Evolutionary conservation across 2,797 vertebrate genomes (phyloP).

Genomic region (Odontamblyopus rebecca): DNA sequence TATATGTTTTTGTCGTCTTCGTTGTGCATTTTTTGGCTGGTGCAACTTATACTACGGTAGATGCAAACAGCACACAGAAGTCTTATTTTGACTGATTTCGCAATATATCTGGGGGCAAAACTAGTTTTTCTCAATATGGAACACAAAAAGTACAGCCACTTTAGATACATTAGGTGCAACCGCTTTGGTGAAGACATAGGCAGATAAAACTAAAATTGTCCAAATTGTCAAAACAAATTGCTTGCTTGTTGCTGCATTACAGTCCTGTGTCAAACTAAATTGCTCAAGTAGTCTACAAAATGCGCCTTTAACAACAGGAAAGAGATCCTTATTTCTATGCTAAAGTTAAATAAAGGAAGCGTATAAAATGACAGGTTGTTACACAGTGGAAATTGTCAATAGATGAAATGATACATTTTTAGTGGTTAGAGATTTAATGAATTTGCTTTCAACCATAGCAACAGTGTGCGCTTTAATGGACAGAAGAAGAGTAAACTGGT

Average conservation of each 20-base stretch:
- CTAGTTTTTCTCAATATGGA: no score
- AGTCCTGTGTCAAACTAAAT: not conserved
- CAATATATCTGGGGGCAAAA: no score
- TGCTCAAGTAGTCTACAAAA: not conserved
- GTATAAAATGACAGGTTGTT: conserved; percentile 43
- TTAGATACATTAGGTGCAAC: not conserved
- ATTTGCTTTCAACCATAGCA: conserved; percentile 24
- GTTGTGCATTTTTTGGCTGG: no score
- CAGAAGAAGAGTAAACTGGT: conserved; percentile 20
- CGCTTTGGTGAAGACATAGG: not conserved
- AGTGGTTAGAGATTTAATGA: conserved; percentile 23
- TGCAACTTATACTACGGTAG: no score
- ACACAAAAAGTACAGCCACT: no score
- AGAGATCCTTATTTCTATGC: conserved; percentile 9
- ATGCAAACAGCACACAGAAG: no score
- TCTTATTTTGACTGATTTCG: no score
- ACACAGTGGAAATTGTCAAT: conserved; percentile 44
- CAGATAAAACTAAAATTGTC: not conserved
- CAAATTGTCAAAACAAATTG: not conserved
- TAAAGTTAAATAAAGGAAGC: conserved; percentile 19
- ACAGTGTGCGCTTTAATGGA: conserved; percentile 25
- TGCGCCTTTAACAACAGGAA: not conserved
- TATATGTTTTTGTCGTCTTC: no score
- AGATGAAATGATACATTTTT: conserved; percentile 29
- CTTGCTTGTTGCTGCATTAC: not conserved